These are phyloP conservation scores for Parthenolecanium corni DNA, from an alignment of 2,888 invertebrate genomes.

Conservation along the genomic window DNA sequence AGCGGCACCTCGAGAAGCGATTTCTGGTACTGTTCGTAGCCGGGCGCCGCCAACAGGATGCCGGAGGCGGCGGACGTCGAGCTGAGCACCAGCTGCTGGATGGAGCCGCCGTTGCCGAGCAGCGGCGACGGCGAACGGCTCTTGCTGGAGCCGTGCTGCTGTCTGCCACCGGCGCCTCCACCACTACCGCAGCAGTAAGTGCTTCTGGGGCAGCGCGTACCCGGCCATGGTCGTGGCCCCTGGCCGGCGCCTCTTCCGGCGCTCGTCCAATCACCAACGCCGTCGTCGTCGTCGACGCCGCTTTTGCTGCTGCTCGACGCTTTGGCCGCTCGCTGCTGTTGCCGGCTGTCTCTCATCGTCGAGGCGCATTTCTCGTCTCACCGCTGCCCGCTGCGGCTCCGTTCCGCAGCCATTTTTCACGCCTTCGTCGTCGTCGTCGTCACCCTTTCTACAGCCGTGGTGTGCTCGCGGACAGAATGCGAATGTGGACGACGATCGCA, in stretches of 20 bases:
- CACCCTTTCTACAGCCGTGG: no score
- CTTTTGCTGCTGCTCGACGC: not conserved
- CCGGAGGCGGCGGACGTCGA: constrained; percentile 23
- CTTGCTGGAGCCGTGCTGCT: constrained; percentile 12
- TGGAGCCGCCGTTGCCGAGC: constrained; percentile 5
- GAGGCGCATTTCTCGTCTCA: not conserved
- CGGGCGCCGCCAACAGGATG: constrained; percentile 31
- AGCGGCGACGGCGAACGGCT: constrained; percentile 21
- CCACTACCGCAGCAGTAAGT: constrained; percentile 5
- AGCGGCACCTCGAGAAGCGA: constrained; percentile 64
- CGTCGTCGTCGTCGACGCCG: not conserved
- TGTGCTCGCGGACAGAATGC: no score
- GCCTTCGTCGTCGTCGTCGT: no score
- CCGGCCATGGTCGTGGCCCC: not conserved
- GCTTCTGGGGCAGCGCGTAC: not conserved
- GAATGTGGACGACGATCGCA: no score
- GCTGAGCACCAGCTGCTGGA: constrained; percentile 24
- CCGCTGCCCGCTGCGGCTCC: not conserved
- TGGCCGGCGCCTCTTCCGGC: not conserved
- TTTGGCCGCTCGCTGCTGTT: not conserved
- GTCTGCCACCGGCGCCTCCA: constrained; percentile 1
- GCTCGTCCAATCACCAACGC: not conserved
- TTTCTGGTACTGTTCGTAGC: constrained; percentile 66
- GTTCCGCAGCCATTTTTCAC: no score
- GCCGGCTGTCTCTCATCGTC: not conserved